Evolutionary conservation across 2,888 invertebrate species (phyloP), one percentile per base, ranked within the genome.

Genomic region (Criorhina ranunculi): DNA sequence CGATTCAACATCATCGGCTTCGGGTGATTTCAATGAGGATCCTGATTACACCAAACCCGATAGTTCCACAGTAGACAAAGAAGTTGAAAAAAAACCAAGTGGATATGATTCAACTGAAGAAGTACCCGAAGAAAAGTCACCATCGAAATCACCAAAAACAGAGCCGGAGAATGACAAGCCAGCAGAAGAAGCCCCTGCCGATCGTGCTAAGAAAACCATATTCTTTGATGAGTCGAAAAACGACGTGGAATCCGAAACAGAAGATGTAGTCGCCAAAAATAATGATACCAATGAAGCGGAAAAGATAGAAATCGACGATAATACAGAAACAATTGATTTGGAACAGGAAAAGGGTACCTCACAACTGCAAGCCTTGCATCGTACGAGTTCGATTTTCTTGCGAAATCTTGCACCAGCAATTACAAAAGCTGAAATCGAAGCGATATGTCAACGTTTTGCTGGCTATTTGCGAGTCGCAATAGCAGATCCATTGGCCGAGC

Each of bases 341-440:
- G 92, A 93, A 42, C 92, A 93, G 60, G 91, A 92, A 51, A 92
- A 93, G 46, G 92, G 92, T 51, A 90, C 89, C 0, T 88, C 90
- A 91, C 93, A 89, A 88, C 94, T 95, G 0, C 93, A 95, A 64
- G 95, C 97, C 2, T 93, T 99, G 46, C 99, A 99, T 91, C 97
- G 98, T 90, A 99, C 99, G 0, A 97, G 98, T 29, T 99, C 99
- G 1, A 99, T 99, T 88, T 99, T 99, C 91, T 93, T 99, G 76
- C 94, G 99, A 55, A 99, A 99, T 92, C 93, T 99, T 75, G 98
- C 99, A 0, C 98, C 99, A 0, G 96, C 97, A 0, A 98, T 99
- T 76, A 99, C 99, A 0, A 97, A 98, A 89, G 96, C 97, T 59
- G 99, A 99, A 93, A 97, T 99, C 5, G 99, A 99, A 93, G 95